Evolutionary conservation across 1,140 invertebrate species (phyloP).

Genomic region (Plodia interpunctella): DNA sequence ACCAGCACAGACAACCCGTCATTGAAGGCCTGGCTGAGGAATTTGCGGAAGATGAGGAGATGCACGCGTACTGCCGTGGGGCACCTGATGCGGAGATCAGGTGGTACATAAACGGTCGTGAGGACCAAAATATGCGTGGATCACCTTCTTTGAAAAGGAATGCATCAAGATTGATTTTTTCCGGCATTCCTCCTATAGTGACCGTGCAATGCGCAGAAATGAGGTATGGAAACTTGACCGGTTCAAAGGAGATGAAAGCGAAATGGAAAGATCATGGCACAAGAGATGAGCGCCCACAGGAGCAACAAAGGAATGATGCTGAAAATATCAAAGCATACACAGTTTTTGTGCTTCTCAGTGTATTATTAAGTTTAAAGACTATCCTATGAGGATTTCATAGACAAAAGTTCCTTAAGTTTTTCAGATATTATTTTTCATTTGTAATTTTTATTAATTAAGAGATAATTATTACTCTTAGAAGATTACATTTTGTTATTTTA

Average conservation of each 20-base stretch:
- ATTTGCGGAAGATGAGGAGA: conserved; percentile 53
- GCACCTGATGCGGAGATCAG: conserved; percentile 51
- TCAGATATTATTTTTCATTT: neutral
- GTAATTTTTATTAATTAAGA: no score
- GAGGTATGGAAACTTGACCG: conserved; percentile 46
- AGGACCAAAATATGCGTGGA: conserved; percentile 45
- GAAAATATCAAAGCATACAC: neutral
- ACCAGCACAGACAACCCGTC: conserved; percentile 44
- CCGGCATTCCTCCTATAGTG: conserved; percentile 51
- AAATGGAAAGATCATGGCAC: conserved; percentile 42
- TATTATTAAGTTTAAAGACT: neutral
- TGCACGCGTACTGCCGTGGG: conserved; percentile 57
- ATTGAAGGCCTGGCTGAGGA: conserved; percentile 55
- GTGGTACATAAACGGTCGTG: conserved; percentile 63
- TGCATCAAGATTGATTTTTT: conserved; percentile 44
- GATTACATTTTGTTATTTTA: no score
- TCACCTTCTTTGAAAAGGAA: conserved; percentile 38
- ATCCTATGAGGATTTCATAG: neutral
- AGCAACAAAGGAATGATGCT: conserved; percentile 34
- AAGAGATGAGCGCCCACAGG: conserved; percentile 38
- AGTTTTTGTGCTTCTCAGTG: neutral
- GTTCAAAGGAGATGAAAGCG: conserved; percentile 51
- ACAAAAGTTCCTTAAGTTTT: neutral
- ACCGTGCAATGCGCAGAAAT: conserved; percentile 65
- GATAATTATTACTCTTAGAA: no score